Evolutionary conservation across 2,113 vertebrate species (phyloP), one percentile per base, ranked within the genome.

Genomic region (Limanda limanda): DNA sequence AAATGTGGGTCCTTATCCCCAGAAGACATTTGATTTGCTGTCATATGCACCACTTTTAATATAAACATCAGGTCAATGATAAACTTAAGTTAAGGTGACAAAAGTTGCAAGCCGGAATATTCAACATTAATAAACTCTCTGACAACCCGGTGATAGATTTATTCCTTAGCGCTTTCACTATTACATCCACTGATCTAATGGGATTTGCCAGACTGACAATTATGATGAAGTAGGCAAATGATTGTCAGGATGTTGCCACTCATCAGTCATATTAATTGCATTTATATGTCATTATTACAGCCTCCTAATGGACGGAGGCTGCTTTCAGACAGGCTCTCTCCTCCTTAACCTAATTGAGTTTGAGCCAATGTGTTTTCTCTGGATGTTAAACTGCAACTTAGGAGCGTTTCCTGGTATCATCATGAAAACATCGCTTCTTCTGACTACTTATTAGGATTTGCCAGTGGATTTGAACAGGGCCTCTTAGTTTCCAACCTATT

Each of bases 221-320:
- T 87, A 89, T 90, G 91, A 92, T 92, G 85, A 88, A 92, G 88
- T 82, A 87, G 89, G 81, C 71, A 76, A 83, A 90, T 91, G 85
- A 91, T 90, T 91, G 89, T 87, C 85, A 81, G 82, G 71, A 88
- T 86, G 88, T 89, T 90, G 86, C 85, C 74, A 84, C 88, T 89
- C 90, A 92, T 93, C 89, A 80, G 75, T 92, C 89, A 92, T 88
- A 89, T 92, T 92, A 93, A 92, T 92, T 91, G 83, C 87, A 87
- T 93, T 91, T 90, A 85, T 91, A 86, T 88, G 89, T 86, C 91
- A 88, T 92, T 91, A 92, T 92, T 85, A 84, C 74, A 54, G 76
- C 61, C 77, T 83, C 78, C 68, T 90, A 91, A 90, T 91, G 88
- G 88, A 90, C 85, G 85, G 48, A 81, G 68, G 79, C 81, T 82